Evolutionary conservation across 2,888 invertebrate species (phyloP).

Genomic region (Panorpa germanica): DNA sequence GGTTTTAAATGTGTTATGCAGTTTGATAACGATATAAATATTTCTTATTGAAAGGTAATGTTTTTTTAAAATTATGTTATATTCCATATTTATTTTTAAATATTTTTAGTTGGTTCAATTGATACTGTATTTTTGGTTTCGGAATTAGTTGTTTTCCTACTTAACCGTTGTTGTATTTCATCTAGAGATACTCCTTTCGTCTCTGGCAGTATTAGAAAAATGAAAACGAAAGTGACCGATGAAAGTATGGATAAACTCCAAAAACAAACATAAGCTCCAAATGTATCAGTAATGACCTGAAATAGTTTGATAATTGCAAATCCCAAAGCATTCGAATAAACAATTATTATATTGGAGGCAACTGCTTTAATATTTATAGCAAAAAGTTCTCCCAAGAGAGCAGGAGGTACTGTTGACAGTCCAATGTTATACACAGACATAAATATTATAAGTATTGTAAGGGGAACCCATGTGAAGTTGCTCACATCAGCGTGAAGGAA

Average conservation of each 20-base stretch:
- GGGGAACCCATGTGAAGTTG: conserved; percentile 32
- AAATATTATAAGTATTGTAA: conserved; percentile 35
- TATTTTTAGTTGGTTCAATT: no score
- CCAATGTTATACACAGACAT: conserved; percentile 41
- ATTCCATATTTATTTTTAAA: no score
- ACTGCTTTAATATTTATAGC: conserved; percentile 41
- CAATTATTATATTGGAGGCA: conserved; percentile 40
- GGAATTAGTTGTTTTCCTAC: no score
- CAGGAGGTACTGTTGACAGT: conserved; percentile 40
- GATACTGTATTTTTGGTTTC: no score
- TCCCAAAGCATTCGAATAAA: conserved; percentile 35
- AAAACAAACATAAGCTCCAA: conserved; percentile 32
- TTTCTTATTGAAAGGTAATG: no score
- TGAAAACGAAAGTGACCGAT: conserved; percentile 30
- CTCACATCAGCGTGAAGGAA: conserved; percentile 26
- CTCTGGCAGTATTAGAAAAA: conserved; percentile 31
- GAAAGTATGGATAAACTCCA: conserved; percentile 33
- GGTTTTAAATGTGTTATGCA: no score
- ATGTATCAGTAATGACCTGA: conserved; percentile 29
- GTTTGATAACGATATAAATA: no score
- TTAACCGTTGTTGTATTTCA: no score
- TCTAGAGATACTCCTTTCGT: conserved; percentile 40
- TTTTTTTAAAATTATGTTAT: no score
- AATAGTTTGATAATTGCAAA: conserved; percentile 37
- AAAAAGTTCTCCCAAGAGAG: conserved; percentile 42